Percentiles rank a stretch among this genome's conserved stretches.
Conservation (phyloP, 2,113 vertebrate genomes). For the Bufo bufo region DNA sequence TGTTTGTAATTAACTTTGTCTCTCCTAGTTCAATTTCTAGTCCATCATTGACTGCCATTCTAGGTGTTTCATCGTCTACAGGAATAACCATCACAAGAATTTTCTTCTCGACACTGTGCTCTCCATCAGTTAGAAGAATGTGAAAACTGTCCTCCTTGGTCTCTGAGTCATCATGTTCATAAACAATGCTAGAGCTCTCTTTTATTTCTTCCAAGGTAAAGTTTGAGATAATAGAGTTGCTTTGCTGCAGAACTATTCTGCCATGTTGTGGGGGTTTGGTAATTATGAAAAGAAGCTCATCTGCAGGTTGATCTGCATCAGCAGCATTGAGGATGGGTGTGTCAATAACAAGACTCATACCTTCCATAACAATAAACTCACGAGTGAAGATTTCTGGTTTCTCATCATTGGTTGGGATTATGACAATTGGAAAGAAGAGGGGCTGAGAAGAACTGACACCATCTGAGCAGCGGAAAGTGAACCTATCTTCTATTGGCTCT, state of each 20-base stretch:
- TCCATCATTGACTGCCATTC: conserved; percentile 65
- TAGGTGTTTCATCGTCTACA: conserved; percentile 69
- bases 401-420: conserved; percentile 69
- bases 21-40: conserved; percentile 66
- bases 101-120: conserved; percentile 64
- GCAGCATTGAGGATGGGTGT: conserved; percentile 63
- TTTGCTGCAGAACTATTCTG: conserved; percentile 66
- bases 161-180: conserved; percentile 73
- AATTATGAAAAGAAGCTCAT: conserved; percentile 66
- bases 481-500: conserved; percentile 67
- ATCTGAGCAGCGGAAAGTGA: conserved; percentile 71
- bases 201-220: conserved; percentile 71
- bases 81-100: conserved; percentile 66
- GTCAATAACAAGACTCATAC: conserved; percentile 72
- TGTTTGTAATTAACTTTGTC: conserved; percentile 65
- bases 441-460: conserved; percentile 67
- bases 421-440: conserved; percentile 67
- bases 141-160: conserved; percentile 69
- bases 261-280: conserved; percentile 65
- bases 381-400: conserved; percentile 65
- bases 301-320: conserved; percentile 66
- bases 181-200: conserved; percentile 67
- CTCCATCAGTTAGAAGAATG: conserved; percentile 68
- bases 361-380: conserved; percentile 71
- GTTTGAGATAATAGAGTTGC: conserved; percentile 58